Evolutionary conservation across 1,140 invertebrate genomes (phyloP).

Genomic region (Macrotrachela quadricornifera): DNA sequence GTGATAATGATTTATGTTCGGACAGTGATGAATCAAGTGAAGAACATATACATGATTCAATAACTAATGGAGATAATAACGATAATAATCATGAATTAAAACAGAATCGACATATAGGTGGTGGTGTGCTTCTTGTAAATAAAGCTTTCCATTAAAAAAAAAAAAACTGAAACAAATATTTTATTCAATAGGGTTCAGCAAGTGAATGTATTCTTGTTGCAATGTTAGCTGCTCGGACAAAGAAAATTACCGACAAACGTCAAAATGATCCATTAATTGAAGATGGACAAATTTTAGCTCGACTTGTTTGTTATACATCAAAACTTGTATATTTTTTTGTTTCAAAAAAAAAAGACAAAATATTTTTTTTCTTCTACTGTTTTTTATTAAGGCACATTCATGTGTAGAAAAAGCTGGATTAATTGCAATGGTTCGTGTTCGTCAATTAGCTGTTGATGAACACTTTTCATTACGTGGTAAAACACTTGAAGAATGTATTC

Average conservation of each 20-base stretch:
- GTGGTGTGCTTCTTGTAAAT: constrained; percentile 62
- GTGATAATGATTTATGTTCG: background rate
- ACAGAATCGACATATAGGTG: constrained; percentile 56
- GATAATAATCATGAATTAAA: background rate
- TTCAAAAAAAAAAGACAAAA: too few species aligned
- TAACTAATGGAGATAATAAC: background rate
- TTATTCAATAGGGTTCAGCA: constrained; percentile 49
- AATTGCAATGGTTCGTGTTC: constrained; percentile 88
- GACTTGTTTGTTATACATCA: constrained; percentile 67
- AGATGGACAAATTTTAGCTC: constrained; percentile 74
- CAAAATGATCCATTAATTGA: constrained; percentile 55
- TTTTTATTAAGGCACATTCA: constrained; percentile 63
- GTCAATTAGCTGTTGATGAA: constrained; percentile 86
- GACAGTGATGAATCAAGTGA: background rate
- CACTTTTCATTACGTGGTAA: constrained; percentile 67
- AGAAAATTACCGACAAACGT: constrained; percentile 53
- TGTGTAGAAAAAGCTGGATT: constrained; percentile 97
- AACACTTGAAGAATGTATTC: constrained; percentile 54
- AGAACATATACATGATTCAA: constrained; percentile 33
- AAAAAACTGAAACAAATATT: background rate
- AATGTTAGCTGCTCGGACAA: constrained; percentile 56
- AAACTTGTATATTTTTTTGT: constrained; percentile 33
- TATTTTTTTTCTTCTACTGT: background rate
- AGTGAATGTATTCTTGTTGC: constrained; percentile 68
- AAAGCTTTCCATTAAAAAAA: background rate